Evolutionary conservation across 2,888 invertebrate genomes (phyloP).

Genomic region (Masnerella sp.): DNA sequence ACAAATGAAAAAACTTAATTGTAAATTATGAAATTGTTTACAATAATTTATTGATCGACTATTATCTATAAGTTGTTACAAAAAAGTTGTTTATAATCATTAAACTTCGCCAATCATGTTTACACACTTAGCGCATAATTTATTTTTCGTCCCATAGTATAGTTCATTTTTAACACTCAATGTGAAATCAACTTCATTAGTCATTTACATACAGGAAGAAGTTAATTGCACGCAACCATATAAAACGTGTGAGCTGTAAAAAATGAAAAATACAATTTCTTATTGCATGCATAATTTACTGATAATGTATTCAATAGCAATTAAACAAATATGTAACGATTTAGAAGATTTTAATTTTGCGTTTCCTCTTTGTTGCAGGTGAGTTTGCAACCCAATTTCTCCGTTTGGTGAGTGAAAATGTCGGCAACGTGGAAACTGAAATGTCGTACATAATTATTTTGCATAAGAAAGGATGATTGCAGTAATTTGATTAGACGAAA

Average conservation of each 20-base stretch:
- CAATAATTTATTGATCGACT: too few relatives aligned
- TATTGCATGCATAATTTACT: conserved; percentile 36
- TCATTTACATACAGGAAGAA: conserved; percentile 56
- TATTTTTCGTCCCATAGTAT: conserved; percentile 17
- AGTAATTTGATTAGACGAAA: not conserved
- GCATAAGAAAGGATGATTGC: not conserved
- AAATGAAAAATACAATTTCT: conserved; percentile 39
- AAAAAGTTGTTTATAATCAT: too few relatives aligned
- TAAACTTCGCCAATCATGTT: too few relatives aligned
- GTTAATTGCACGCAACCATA: conserved; percentile 51
- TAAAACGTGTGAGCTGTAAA: conserved; percentile 45
- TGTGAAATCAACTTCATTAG: conserved; percentile 51
- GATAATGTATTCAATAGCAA: conserved; percentile 33
- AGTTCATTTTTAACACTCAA: conserved; percentile 32
- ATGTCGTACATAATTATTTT: too few relatives aligned
- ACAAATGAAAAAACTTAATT: too few relatives aligned
- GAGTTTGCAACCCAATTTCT: conserved; percentile 7
- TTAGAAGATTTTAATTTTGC: conserved; percentile 1
- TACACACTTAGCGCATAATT: too few relatives aligned
- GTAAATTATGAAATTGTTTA: too few relatives aligned
- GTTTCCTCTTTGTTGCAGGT: conserved; percentile 26
- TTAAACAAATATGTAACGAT: conserved; percentile 29
- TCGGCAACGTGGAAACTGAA: not conserved
- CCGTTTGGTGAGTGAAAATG: conserved; percentile 4
- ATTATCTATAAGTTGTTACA: too few relatives aligned